Base-by-base conservation (phyloP, 2,113 vertebrate genomes). In the Macquaria australasica region DNA sequence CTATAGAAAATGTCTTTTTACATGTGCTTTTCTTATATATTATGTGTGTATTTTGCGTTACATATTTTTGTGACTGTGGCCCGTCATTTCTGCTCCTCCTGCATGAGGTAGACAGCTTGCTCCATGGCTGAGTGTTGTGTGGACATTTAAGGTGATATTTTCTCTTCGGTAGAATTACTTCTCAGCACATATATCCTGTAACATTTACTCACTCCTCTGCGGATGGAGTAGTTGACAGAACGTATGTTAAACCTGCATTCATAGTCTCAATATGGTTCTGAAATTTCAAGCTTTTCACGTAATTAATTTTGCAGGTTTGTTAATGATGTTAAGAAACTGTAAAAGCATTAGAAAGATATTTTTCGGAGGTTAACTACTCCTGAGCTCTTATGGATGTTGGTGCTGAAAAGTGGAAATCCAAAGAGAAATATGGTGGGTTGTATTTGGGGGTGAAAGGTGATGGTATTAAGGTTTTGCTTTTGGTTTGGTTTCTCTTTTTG, bases 401-500 rank as follows among this genome's bases (percentile, higher is more conserved):
- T 78, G 69, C 79, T 58, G 76, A 73, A 39, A 63, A 18, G 75
- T 56, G 9, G 1, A 18, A 68, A 45, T 50, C 51, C n/a, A 63
- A 20, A 86, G 73, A 81, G 55, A 48, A 83, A 77, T 60, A 5
- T 21, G 9, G 7, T 16, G 1, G 14, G 1, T 63, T 48, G 51
- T 28, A 23, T 76, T 37, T 63, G 28, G 39, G 66, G 20, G 1
- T 50, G 8, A 55, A n/a, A 20, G 7, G 91, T 94, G 83, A 73
- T 25, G 92, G 89, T 77, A 48, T 82, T 66, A 86, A 84, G 73
- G 41, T 71, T 63, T 80, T n/a, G 10, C 82, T 82, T 93, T 93
- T 88, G 81, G 83, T 86, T 92, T 89, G 51, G 39, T 76, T 51
- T 81, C 75, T 88, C 84, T 91, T 37, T 34, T 4, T 88, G 87